Evolutionary conservation across 64 coral and sea anemone species (phyloP), one percentile per base, ranked within the genome.

Genomic region (Dendrophyllia cribrosa): DNA sequence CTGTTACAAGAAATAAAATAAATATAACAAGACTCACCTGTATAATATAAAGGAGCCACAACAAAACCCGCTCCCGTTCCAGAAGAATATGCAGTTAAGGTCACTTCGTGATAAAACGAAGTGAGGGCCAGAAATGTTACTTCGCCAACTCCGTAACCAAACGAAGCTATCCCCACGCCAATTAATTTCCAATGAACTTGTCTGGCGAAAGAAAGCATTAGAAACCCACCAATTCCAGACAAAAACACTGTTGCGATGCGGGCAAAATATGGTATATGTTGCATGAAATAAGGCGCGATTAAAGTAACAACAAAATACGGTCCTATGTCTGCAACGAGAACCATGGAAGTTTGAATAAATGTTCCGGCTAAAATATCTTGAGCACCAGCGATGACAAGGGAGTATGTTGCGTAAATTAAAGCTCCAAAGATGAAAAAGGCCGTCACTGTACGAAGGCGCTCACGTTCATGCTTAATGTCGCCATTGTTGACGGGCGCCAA

Each of bases 331-430:
- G 95, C 95, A 4, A 93, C 79, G 20, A 96, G 73, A 23, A 96
- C 95, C 63, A 96, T 70, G 1, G 95, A 96, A 5, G 95, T 96
- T 62, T 96, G 95, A 48, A 96, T 96, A 45, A 89, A 93, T 47
- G 95, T 96, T 20, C 95, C 95, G 9, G 95, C 95, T 51, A 96
- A 63, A 44, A 96, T 96, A 61, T 96, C 95, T 93, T 96, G 95
- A 16, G 95, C 95, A 43, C 90, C 91, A 46, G 95, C 77, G 43
- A 96, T 93, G 49, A 96, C 85, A 9, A 93, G 74, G 6, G 95
- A 96, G 70, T 96, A 96, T 15, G 90, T 93, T 0, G 91, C 87
- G 66, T 96, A 96, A 52, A 96, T 96, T 45, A 96, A 83, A 58
- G 78, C 72, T 15, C 95, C 95, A 55, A 96, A 96, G 7, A 89